Evolutionary conservation across 64 coral and sea anemone species (phyloP), one percentile per base, ranked within the genome.

Genomic region (Cladopsammia gracilis): DNA sequence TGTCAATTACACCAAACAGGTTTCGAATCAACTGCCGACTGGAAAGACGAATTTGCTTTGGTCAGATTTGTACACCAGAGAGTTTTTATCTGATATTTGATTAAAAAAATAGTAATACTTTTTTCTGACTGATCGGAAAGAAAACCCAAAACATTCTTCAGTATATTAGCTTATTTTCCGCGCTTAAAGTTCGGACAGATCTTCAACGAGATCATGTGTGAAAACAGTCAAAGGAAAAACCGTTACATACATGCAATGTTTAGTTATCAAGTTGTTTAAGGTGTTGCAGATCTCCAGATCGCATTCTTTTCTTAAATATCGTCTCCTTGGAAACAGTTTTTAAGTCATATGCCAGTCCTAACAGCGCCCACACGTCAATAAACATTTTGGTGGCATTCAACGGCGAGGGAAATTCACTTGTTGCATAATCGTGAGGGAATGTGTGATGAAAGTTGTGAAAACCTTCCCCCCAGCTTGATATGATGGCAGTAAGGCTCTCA

Each of bases 401-500:
- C 6, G 61, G 43, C 42, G 86, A 77, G 46, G 77, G 77, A 81
- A 88, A 62, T 65, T 96, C 94, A 70, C 89, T 87, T 15, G 94
- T 69, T 5, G 89, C 60, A 26, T 95, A 95, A 34, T 95, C 93
- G 7, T 90, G 88, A 7, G 93, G 93, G 60, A 95, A 95, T 2
- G 83, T 83, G 44, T 96, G 94, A 64, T 96, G 94, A 45, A 83
- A 96, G 76, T 96, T 96, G 34, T 95, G 93, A 48, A 46, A 95
- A 10, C 93, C 93, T 23, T 95, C 93, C 5, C 93, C 93, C 0
- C 61, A 19, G 8, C 68, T 58, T 16, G 68, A 6, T 19, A 86
- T 4, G 9, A 47, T 76, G 64, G 83, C 93, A 18, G 74, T 46
- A 7, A 25, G 0, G 71, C 82, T 95, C 58, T 95, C 88, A 3